Conservation (phyloP, 2,113 vertebrate genomes). For the Lathamus discolor region DNA sequence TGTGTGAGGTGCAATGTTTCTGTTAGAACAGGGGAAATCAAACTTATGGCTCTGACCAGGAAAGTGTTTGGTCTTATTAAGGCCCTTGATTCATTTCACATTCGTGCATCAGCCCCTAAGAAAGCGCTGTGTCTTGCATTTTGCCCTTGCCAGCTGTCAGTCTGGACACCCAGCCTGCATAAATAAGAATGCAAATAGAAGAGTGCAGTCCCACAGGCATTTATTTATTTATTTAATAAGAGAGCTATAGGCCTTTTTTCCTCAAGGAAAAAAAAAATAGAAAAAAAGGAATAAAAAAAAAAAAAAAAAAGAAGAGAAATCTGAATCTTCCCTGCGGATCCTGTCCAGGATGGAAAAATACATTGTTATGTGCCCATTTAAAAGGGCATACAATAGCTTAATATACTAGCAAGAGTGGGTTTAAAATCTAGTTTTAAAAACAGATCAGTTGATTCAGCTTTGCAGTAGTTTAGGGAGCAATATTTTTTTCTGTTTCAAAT, state of each 20-base stretch:
- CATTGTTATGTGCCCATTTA: background rate
- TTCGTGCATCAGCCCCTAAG: background rate
- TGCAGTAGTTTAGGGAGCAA: background rate
- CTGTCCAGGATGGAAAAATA: background rate
- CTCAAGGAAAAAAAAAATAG: background rate
- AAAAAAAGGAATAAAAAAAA: background rate
- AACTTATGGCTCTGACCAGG: background rate
- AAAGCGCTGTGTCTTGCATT: background rate
- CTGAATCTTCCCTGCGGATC: background rate
- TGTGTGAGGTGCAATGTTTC: background rate
- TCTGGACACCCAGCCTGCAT: background rate
- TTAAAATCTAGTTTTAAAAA: background rate
- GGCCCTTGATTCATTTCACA: background rate
- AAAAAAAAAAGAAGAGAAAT: fast-evolving
- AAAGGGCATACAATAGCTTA: background rate
- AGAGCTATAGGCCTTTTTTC: background rate
- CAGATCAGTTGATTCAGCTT: fast-evolving
- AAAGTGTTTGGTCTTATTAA: background rate
- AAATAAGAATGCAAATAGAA: background rate
- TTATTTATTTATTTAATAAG: background rate
- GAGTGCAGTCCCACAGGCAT: background rate
- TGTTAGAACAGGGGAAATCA: background rate
- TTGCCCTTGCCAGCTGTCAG: constrained; percentile 31
- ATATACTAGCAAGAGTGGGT: background rate
- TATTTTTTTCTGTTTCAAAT: background rate